phyloP scores from a whole-genome alignment of 2,888 invertebrate species.

The Hydriomena furcata region DNA sequence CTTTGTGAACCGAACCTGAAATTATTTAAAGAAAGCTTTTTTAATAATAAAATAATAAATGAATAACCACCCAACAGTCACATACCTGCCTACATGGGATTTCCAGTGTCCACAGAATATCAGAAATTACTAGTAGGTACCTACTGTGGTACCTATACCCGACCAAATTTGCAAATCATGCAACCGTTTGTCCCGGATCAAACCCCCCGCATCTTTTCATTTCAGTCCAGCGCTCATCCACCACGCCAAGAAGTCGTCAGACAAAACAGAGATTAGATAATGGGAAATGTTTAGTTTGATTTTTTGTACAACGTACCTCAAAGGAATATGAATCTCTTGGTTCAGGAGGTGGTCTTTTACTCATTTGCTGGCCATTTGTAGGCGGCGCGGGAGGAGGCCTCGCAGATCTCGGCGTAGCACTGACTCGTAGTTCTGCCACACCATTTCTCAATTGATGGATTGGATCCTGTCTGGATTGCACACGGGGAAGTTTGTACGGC shows the following conservation, averaged over 20 bases:
- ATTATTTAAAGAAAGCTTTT: constrained; percentile 2
- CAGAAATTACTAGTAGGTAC: too few relatives aligned
- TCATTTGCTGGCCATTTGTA: constrained; percentile 40
- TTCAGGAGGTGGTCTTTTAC: constrained; percentile 70
- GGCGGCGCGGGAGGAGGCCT: constrained; percentile 72
- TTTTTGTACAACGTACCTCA: constrained; percentile 62
- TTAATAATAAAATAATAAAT: too few relatives aligned
- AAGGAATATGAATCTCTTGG: constrained; percentile 72
- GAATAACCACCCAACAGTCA: too few relatives aligned
- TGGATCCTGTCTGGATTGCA: constrained; percentile 69
- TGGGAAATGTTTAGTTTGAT: background rate
- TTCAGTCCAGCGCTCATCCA: too few relatives aligned
- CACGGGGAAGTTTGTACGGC: constrained; percentile 71
- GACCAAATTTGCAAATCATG: too few relatives aligned
- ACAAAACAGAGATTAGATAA: too few relatives aligned
- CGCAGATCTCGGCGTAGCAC: constrained; percentile 67
- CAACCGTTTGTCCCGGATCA: too few relatives aligned
- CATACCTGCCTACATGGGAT: too few relatives aligned
- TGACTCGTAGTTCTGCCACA: constrained; percentile 72
- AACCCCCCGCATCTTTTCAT: too few relatives aligned
- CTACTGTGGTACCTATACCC: too few relatives aligned
- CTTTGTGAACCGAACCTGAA: constrained; percentile 87
- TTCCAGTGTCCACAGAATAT: too few relatives aligned
- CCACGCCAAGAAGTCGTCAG: too few relatives aligned
- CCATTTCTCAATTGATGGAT: constrained; percentile 69